Percentiles rank a stretch among this genome's conserved stretches.
phyloP scores from a whole-genome alignment of 2,888 invertebrate species.

The Drosophila anomelani region DNA sequence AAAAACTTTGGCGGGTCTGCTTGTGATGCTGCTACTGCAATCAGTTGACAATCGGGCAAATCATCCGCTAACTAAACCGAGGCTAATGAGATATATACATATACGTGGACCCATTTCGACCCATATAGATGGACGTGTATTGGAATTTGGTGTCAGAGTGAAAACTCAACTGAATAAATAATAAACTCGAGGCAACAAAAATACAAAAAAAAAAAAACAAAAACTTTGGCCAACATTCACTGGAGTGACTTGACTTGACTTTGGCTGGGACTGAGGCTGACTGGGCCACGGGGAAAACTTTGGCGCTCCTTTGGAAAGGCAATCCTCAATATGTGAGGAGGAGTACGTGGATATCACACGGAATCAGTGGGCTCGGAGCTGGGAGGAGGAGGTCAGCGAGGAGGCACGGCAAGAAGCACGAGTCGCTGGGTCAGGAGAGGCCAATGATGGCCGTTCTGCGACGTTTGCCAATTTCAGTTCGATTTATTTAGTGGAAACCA shows the following conservation, averaged over 20 bases:
- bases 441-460: slow-evolving; percentile 79
- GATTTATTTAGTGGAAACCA: slow-evolving; percentile 79
- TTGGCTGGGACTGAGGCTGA: slow-evolving; percentile 1
- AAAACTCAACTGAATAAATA: slow-evolving; percentile 75
- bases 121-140: slow-evolving; percentile 23
- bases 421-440: slow-evolving; percentile 45
- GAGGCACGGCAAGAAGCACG: background rate
- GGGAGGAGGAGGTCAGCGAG: background rate
- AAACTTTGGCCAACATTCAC: slow-evolving; percentile 34
- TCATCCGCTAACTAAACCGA: slow-evolving; percentile 25
- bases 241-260: slow-evolving; percentile 32
- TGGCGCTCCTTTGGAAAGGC: slow-evolving; percentile 18
- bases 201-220: background rate
- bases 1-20: slow-evolving; percentile 3
- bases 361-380: slow-evolving; percentile 5
- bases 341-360: slow-evolving; percentile 22
- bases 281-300: slow-evolving; percentile 43
- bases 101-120: slow-evolving; percentile 16
- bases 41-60: slow-evolving; percentile 44
- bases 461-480: slow-evolving; percentile 78
- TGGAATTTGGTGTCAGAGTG: slow-evolving; percentile 54
- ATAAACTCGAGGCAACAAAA: slow-evolving; percentile 51
- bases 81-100: slow-evolving; percentile 32
- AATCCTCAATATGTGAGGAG: slow-evolving; percentile 31
- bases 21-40: slow-evolving; percentile 14